phyloP scores from a whole-genome alignment of 2,797 vertebrate species.

The Oryzias dopingdopingensis region DNA sequence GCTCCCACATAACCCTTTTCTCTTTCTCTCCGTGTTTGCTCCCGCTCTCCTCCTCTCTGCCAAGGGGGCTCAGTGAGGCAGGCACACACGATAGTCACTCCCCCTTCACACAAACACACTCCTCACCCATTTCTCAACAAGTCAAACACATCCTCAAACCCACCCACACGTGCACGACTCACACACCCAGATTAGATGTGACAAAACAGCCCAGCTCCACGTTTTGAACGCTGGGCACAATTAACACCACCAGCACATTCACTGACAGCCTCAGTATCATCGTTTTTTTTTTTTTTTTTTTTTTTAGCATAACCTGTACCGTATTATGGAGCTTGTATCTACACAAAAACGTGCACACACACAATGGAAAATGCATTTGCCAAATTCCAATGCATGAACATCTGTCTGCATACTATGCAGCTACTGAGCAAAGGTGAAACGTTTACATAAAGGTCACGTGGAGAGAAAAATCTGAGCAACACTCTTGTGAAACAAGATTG shows the following conservation, averaged over 20 bases:
- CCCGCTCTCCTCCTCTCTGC: conserved; percentile 48
- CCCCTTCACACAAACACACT: conserved; percentile 30
- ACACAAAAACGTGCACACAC: conserved; percentile 5
- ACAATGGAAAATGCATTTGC: conserved; percentile 30
- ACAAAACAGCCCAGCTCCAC: conserved; percentile 35
- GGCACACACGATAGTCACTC: conserved; percentile 64
- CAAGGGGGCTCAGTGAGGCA: conserved; percentile 72
- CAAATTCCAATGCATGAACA: conserved; percentile 44
- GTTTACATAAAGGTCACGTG: conserved; percentile 4
- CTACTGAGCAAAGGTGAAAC: conserved; percentile 4
- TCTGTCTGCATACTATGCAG: conserved; percentile 29
- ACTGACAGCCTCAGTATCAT: conserved; percentile 46
- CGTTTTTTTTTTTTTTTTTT: conserved; percentile 9
- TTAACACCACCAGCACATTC: conserved; percentile 68
- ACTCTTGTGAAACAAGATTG: no score
- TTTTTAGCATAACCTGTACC: conserved; percentile 36
- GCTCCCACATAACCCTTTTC: conserved; percentile 59
- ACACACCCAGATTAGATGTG: conserved; percentile 44
- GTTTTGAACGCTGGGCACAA: conserved; percentile 54
- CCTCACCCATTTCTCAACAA: conserved; percentile 54
- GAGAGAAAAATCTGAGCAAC: background rate
- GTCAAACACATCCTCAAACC: conserved; percentile 51
- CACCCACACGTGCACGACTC: conserved; percentile 30
- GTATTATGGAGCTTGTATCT: conserved; percentile 24
- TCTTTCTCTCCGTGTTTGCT: conserved; percentile 22